Evolutionary conservation across 2,888 invertebrate species (phyloP).

Genomic region (Caenorhabditis japonica): DNA sequence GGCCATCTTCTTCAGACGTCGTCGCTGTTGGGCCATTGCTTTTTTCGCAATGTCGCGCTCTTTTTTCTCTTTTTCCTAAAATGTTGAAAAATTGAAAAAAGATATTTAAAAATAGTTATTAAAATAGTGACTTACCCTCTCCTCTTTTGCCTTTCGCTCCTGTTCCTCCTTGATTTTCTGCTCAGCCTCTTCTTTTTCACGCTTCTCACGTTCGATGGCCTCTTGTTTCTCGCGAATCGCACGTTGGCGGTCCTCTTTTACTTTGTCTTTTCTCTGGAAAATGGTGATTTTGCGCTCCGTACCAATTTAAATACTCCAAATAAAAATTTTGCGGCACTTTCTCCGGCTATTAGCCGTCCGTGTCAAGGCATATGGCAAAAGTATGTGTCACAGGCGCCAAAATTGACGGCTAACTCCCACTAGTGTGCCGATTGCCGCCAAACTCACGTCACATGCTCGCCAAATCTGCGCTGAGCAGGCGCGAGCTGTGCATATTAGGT

Average conservation of each 20-base stretch:
- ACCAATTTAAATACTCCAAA: background rate
- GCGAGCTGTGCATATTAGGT: no score
- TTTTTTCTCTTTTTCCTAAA: conserved; percentile 70
- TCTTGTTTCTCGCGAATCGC: conserved; percentile 55
- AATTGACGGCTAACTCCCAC: no score
- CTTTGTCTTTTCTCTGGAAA: conserved; percentile 60
- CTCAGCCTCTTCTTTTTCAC: conserved; percentile 67
- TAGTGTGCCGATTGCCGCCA: no score
- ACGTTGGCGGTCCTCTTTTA: conserved; percentile 57
- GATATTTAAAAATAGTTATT: background rate
- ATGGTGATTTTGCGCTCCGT: background rate
- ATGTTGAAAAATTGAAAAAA: no score
- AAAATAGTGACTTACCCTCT: conserved; percentile 19
- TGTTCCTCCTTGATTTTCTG: conserved; percentile 56
- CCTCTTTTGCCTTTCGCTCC: conserved; percentile 51
- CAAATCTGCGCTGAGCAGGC: no score
- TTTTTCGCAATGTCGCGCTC: conserved; percentile 77
- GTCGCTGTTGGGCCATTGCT: conserved; percentile 86
- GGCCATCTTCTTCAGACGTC: conserved; percentile 85
- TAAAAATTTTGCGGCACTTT: background rate
- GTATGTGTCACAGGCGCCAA: no score
- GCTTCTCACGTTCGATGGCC: conserved; percentile 58
- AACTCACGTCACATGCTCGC: no score
- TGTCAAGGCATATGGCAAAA: no score
- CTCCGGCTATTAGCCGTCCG: no score